Evolutionary conservation across 1,140 invertebrate genomes (phyloP).

Genomic region (Euwallacea similis): DNA sequence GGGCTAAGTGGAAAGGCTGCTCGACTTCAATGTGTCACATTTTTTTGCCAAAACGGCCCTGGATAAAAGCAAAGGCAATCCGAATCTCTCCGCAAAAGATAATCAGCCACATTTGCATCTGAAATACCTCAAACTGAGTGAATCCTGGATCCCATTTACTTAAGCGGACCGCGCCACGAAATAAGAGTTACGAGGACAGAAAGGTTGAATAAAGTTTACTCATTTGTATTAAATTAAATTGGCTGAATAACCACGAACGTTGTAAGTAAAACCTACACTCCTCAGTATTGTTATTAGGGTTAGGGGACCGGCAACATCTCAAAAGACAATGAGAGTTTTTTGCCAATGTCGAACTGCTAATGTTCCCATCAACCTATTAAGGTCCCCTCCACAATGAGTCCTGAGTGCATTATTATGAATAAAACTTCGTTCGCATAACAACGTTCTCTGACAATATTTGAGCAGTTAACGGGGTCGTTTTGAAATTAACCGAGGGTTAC

Average conservation of each 20-base stretch:
- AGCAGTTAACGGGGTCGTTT: conserved; percentile 27
- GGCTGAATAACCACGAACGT: conserved; percentile 3
- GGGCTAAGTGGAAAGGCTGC: background rate
- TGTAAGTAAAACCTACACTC: background rate
- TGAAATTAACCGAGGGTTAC: conserved; percentile 21
- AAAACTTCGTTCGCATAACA: conserved; percentile 29
- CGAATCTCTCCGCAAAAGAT: conserved; percentile 39
- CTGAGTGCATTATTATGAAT: conserved; percentile 34
- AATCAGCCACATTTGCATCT: conserved; percentile 46
- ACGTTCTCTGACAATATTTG: conserved; percentile 15
- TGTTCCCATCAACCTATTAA: conserved; percentile 37
- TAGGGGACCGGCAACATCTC: conserved; percentile 12
- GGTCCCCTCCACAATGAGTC: conserved; percentile 22
- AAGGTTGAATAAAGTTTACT: conserved; percentile 47
- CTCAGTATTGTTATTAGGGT: conserved; percentile 1
- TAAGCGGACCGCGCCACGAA: conserved; percentile 28
- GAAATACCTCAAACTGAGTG: conserved; percentile 43
- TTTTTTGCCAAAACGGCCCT: conserved; percentile 22
- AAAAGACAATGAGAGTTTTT: conserved; percentile 32
- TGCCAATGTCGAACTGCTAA: conserved; percentile 33
- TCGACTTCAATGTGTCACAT: conserved; percentile 4
- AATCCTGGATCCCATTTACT: conserved; percentile 36
- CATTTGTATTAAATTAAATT: conserved; percentile 42
- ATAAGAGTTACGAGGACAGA: conserved; percentile 41
- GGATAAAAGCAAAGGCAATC: conserved; percentile 29